phyloP scores from a whole-genome alignment of 2,797 vertebrate genomes.

The Lepidocolaptes lacrymiger region DNA sequence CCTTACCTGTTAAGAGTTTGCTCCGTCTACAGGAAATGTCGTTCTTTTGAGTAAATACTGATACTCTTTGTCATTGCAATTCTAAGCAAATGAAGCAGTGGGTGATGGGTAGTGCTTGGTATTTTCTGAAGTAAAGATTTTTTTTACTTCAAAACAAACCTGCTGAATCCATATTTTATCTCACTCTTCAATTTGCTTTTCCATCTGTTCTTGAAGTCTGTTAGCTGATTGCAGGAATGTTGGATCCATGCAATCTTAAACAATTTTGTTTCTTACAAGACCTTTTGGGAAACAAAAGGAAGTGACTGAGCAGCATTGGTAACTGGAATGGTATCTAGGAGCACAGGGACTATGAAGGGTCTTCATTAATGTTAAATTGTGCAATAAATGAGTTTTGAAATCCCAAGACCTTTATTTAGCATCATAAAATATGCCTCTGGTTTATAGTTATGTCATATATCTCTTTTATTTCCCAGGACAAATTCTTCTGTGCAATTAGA shows the following conservation, averaged over 20 bases:
- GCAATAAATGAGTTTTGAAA: not conserved
- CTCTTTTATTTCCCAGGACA: not conserved
- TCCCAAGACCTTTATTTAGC: not conserved
- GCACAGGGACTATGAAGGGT: not conserved
- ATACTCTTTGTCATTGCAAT: not conserved
- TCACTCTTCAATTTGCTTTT: not conserved
- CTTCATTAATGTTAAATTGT: not conserved
- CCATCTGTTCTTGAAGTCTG: not conserved
- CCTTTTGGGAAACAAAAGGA: not conserved
- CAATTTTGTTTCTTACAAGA: not conserved
- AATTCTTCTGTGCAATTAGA: not conserved
- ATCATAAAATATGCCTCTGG: not conserved
- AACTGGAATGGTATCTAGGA: not conserved
- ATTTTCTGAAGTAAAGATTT: slow-evolving; percentile 32
- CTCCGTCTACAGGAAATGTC: not conserved
- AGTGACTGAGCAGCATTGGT: not conserved
- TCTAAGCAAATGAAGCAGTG: slow-evolving; percentile 3
- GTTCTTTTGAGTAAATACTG: slow-evolving; percentile 12
- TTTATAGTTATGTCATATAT: not conserved
- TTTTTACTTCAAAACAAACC: not conserved
- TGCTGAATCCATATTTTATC: not conserved
- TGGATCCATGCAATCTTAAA: not conserved
- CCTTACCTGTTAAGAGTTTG: not conserved
- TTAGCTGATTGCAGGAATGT: not conserved
- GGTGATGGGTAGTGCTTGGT: not conserved